phyloP scores from a whole-genome alignment of 2,113 vertebrate species.

The Parus major region DNA sequence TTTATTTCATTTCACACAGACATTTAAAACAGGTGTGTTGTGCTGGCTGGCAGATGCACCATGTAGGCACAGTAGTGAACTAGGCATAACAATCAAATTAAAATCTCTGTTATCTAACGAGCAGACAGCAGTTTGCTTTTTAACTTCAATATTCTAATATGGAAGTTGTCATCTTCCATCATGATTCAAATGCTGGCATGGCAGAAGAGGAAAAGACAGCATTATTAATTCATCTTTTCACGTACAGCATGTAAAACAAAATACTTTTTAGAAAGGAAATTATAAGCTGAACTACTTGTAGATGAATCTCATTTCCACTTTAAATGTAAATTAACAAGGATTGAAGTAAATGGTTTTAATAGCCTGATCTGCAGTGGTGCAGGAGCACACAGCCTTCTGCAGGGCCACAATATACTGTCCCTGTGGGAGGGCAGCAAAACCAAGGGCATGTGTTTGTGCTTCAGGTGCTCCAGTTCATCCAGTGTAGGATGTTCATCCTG shows the following conservation, averaged over 20 bases:
- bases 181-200: not conserved
- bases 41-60: not conserved
- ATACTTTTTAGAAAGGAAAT: not conserved
- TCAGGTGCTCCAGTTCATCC: not conserved
- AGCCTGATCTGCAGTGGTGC: not conserved
- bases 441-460: accelerated
- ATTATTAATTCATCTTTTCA: not conserved
- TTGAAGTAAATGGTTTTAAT: not conserved
- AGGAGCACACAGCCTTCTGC: not conserved
- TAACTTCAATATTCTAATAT: not conserved
- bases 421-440: not conserved
- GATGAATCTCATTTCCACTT: not conserved
- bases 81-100: not conserved
- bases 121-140: not conserved
- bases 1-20: not conserved
- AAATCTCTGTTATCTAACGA: not conserved
- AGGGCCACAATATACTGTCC: not conserved
- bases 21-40: not conserved
- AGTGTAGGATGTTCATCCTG: not conserved
- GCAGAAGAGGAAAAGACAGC: not conserved
- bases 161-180: not conserved
- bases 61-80: not conserved
- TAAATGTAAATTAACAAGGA: not conserved
- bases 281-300: not conserved
- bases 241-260: not conserved